Base-by-base conservation (phyloP, 2,888 invertebrate genomes). In the Pardosa pseudoannulata region DNA sequence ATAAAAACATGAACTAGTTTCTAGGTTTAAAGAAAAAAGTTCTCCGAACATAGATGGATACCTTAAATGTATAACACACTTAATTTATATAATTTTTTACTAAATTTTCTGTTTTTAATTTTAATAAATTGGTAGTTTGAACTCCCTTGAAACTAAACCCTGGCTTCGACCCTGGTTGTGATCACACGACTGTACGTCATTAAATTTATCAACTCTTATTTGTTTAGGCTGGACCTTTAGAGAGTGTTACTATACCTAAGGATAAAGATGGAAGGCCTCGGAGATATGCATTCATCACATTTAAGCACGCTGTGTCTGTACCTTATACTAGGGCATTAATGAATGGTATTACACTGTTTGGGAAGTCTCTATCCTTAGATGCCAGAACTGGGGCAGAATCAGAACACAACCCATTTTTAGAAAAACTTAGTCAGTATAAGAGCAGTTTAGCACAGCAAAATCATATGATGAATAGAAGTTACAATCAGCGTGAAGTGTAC, bases 201-300 rank as follows among this genome's bases (percentile, higher is more conserved):
- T 31, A 0, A 32, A 85, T 70, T 76, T 50, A 46, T 46, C 16
- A 29, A 32, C 32, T 67, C 32, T 79, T 56, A 79, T 73, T 90
- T 86, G 88, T 88, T 92, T 92, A 95, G 95, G 95, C 94, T 86
- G 97, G 96, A 2, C 97, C 97, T 0, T 91, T 97, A 75, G 95
- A 96, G 90, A 94, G 93, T 90, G 95, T 96, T 1, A 93, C 93
- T 88, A 95, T 97, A 90, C 95, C 96, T 0, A 94, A 93, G 90
- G 96, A 96, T 90, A 93, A 93, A 90, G 94, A 95, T 89, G 90
- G 94, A n/a, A 93, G 94, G 11, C 94, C 93, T 89, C 94, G 94
- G 89, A 93, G 92, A 88, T 97, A 94, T 91, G 96, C 94, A 1
- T 97, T 97, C 90, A 92, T 97, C 36, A 95, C 94, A 0, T 96